phyloP scores from a whole-genome alignment of 1,140 invertebrate species.

The Nephila pilipes region DNA sequence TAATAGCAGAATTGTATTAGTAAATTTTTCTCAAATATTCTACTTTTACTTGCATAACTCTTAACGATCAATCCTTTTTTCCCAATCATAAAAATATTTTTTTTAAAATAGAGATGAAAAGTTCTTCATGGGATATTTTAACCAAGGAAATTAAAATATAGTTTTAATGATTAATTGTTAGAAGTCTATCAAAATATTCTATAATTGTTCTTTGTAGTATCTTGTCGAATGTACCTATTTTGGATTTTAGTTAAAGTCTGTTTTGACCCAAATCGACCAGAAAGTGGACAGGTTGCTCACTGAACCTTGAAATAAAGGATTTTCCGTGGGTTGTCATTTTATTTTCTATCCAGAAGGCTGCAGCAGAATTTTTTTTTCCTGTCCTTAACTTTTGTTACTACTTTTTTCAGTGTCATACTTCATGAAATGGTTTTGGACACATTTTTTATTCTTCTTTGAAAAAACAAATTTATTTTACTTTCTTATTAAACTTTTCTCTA shows the following conservation, averaged over 20 bases:
- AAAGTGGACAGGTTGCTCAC: background rate
- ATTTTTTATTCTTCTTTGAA: slow-evolving; percentile 47
- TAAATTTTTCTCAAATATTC: too few relatives aligned
- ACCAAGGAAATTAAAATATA: background rate
- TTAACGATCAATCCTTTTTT: too few relatives aligned
- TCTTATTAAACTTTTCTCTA: background rate
- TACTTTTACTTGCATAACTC: too few relatives aligned
- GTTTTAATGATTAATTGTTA: slow-evolving; percentile 41
- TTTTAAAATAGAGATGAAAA: too few relatives aligned
- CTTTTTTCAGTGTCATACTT: slow-evolving; percentile 59
- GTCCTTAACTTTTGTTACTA: slow-evolving; percentile 14
- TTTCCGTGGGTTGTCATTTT: slow-evolving; percentile 68
- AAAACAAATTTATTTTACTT: slow-evolving; percentile 10
- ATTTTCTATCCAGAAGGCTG: slow-evolving; percentile 52
- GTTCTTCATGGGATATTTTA: too few relatives aligned
- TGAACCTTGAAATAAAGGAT: slow-evolving; percentile 65
- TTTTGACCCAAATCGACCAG: slow-evolving; percentile 23
- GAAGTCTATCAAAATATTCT: background rate
- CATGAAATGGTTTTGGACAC: slow-evolving; percentile 65
- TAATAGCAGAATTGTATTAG: too few relatives aligned
- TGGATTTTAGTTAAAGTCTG: slow-evolving; percentile 26
- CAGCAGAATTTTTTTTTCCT: slow-evolving; percentile 14
- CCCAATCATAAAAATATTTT: too few relatives aligned
- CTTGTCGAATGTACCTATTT: slow-evolving; percentile 21
- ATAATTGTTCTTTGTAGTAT: background rate